Evolutionary conservation across 1,140 invertebrate species (phyloP).

Genomic region (Phenacoccus solenopsis): DNA sequence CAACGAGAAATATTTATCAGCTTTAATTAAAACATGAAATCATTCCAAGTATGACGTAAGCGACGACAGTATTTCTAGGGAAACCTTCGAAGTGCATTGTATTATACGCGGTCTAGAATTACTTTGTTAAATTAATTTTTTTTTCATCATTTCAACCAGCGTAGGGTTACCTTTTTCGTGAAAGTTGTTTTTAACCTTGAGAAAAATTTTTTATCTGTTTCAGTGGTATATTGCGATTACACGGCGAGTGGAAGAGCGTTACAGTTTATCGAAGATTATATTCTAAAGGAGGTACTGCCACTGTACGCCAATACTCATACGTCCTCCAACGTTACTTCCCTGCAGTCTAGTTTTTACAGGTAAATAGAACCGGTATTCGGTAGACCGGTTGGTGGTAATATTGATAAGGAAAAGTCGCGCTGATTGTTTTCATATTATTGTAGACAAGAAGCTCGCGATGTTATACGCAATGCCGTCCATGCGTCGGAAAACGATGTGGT

Average conservation of each 20-base stretch:
- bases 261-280: slow-evolving; percentile 78
- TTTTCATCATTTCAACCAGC: no score
- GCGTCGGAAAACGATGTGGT: slow-evolving; percentile 72
- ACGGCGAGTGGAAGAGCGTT: slow-evolving; percentile 66
- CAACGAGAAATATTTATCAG: no score
- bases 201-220: slow-evolving; percentile 33
- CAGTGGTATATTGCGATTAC: slow-evolving; percentile 76
- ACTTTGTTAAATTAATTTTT: not conserved
- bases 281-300: slow-evolving; percentile 65
- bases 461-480: slow-evolving; percentile 65
- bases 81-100: not conserved
- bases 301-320: slow-evolving; percentile 76
- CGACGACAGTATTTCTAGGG: not conserved
- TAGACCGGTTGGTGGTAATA: no score
- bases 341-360: slow-evolving; percentile 78
- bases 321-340: slow-evolving; percentile 67
- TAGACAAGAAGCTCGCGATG: slow-evolving; percentile 67
- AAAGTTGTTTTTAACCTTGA: not conserved
- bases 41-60: no score
- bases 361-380: no score
- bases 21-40: no score
- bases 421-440: slow-evolving; percentile 30
- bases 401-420: no score
- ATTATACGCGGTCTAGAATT: not conserved
- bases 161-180: no score